Percentiles rank a stretch among this genome's conserved stretches.
phyloP scores from a whole-genome alignment of 1,140 invertebrate genomes.

The Agraylea sexmaculata region DNA sequence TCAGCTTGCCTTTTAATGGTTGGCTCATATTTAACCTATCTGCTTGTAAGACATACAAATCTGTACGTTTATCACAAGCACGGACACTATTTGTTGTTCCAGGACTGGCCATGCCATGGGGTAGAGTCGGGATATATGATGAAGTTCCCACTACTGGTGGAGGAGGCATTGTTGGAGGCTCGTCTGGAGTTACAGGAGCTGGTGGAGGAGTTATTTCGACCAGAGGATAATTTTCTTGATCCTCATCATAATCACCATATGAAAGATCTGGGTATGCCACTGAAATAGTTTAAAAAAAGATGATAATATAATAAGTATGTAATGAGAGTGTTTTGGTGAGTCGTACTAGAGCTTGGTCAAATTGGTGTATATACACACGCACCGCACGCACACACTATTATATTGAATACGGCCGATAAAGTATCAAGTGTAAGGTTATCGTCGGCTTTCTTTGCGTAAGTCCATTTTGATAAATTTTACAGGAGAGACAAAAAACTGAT shows the following conservation, averaged over 20 bases:
- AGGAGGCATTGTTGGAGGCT: conserved; percentile 27
- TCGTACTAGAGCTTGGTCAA: no score
- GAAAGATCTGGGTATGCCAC: conserved; percentile 10
- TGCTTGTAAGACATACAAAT: conserved; percentile 75
- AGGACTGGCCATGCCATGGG: conserved; percentile 35
- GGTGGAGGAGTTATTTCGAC: conserved; percentile 21
- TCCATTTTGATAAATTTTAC: no score
- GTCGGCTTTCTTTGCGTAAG: no score
- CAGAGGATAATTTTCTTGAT: conserved; percentile 21
- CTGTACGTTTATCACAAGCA: conserved; percentile 75
- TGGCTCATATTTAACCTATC: conserved; percentile 63
- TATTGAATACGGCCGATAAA: no score
- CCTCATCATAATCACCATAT: conserved; percentile 18
- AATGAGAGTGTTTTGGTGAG: no score
- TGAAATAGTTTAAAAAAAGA: no score
- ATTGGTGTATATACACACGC: no score
- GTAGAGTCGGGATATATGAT: conserved; percentile 28
- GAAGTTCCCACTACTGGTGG: conserved; percentile 28
- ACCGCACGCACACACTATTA: no score
- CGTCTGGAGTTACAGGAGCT: conserved; percentile 5
- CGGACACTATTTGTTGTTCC: conserved; percentile 43
- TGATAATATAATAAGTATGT: no score
- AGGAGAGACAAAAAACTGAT: no score
- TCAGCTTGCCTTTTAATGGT: conserved; percentile 68
- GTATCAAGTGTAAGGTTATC: no score